These are phyloP conservation scores for Falco naumanni DNA, from an alignment of 2,797 vertebrate genomes.

Conservation along the genomic window DNA sequence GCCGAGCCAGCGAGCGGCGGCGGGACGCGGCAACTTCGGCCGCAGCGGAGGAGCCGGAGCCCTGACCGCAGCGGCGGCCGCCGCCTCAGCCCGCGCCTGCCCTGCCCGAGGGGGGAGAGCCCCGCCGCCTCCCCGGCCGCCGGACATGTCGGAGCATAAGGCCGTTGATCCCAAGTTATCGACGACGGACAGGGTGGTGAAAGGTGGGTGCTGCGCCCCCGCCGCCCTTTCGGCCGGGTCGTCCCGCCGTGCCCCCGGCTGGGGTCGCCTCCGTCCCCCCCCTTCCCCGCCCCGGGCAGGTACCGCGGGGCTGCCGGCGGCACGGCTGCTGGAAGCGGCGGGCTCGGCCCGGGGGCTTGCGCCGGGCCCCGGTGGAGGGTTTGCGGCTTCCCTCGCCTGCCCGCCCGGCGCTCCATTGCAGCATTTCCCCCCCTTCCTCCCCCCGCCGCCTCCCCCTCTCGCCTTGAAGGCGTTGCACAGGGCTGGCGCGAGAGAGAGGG, in stretches of 20 bases:
- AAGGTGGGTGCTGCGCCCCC: constrained; percentile 86
- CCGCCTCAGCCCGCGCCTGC: constrained; percentile 30
- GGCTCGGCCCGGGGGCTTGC: background rate
- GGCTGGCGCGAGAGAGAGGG: constrained; percentile 62
- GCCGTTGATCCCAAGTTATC: constrained; percentile 96
- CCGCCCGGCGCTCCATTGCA: constrained; percentile 69
- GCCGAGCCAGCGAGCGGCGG: constrained; percentile 2
- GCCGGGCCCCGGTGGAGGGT: background rate
- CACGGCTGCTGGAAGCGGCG: background rate
- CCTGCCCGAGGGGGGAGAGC: constrained; percentile 49
- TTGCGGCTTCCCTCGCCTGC: constrained; percentile 49
- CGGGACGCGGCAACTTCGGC: constrained; percentile 52
- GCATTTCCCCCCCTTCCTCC: constrained; percentile 57
- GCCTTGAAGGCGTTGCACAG: constrained; percentile 62
- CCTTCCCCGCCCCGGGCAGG: background rate
- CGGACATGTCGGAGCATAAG: constrained; percentile 99
- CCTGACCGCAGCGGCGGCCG: constrained; percentile 59
- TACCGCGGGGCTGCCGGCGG: background rate
- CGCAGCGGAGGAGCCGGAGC: constrained; percentile 65
- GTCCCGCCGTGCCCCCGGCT: background rate
- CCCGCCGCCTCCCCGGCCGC: constrained; percentile 72
- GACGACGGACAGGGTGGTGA: constrained; percentile 95
- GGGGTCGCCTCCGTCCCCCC: background rate
- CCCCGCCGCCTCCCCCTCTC: constrained; percentile 18
- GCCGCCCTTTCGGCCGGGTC: background rate